Evolutionary conservation across 2,113 vertebrate genomes (phyloP).

Genomic region (Rissa tridactyla): DNA sequence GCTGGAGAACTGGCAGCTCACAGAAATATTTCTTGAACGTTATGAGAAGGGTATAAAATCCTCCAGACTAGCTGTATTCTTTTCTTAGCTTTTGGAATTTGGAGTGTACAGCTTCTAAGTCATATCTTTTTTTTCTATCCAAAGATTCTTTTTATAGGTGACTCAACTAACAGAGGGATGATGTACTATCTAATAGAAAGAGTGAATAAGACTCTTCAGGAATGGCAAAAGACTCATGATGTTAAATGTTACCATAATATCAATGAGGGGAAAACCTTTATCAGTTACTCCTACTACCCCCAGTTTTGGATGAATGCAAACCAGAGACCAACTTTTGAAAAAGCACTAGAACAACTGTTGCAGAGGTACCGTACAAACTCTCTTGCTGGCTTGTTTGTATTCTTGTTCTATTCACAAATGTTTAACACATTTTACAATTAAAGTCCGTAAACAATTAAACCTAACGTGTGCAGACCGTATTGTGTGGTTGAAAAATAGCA

Average conservation of each 20-base stretch:
- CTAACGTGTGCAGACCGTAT: background rate
- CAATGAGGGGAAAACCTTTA: conserved; percentile 82
- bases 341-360: conserved; percentile 85
- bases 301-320: conserved; percentile 88
- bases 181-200: conserved; percentile 96
- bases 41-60: background rate
- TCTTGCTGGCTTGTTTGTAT: background rate
- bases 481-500: conserved; percentile 48
- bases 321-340: conserved; percentile 85
- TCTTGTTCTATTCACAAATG: background rate
- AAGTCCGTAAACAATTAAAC: conserved; percentile 53
- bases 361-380: conserved; percentile 77
- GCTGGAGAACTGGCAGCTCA: background rate
- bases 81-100: background rate
- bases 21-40: background rate
- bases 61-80: background rate
- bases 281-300: conserved; percentile 94
- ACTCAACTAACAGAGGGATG: conserved; percentile 96
- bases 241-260: conserved; percentile 84
- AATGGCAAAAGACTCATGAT: conserved; percentile 90
- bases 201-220: conserved; percentile 87
- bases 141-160: conserved; percentile 93
- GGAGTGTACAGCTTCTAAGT: background rate
- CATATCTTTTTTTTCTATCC: conserved; percentile 9
- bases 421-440: conserved; percentile 1